phyloP scores from a whole-genome alignment of 2,797 vertebrate genomes.

The Lutjanus argentimaculatus region DNA sequence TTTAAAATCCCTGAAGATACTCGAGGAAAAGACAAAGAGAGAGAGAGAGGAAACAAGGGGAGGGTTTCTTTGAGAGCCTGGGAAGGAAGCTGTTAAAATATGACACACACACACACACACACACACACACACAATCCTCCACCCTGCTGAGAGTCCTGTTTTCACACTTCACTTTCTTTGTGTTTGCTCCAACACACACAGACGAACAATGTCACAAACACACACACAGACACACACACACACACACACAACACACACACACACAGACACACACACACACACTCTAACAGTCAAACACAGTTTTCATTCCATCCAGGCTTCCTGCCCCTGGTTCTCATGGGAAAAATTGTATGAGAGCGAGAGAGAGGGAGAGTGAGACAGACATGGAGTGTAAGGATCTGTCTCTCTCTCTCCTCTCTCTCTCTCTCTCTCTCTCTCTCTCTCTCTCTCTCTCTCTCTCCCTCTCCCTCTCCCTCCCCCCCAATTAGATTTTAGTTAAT shows the following conservation, averaged over 20 bases:
- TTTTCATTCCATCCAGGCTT: slow-evolving; percentile 77
- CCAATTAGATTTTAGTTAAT: slow-evolving; percentile 16
- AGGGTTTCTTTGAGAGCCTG: slow-evolving; percentile 37
- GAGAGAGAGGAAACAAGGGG: neutral
- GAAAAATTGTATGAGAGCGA: slow-evolving; percentile 63
- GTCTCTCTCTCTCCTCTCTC: no score
- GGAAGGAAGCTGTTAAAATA: slow-evolving; percentile 63
- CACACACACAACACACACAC: slow-evolving; percentile 4
- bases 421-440: no score
- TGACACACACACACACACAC: slow-evolving; percentile 27
- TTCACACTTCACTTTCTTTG: slow-evolving; percentile 73
- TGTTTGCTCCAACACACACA: slow-evolving; percentile 50
- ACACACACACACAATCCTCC: slow-evolving; percentile 15
- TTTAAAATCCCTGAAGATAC: neutral
- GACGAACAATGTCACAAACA: neutral
- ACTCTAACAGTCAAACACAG: slow-evolving; percentile 37
- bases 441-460: no score
- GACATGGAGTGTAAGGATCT: neutral
- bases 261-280: slow-evolving; percentile 21
- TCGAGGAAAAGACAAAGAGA: no score
- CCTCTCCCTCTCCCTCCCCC: neutral
- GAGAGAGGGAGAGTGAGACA: neutral
- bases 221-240: slow-evolving; percentile 18
- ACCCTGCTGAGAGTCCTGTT: slow-evolving; percentile 62
- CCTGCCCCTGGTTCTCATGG: slow-evolving; percentile 78